A percentile compares a stretch with the other conserved stretches of the same genome.
phyloP scores from a whole-genome alignment of 1,140 invertebrate species.

The Planococcus citri region DNA sequence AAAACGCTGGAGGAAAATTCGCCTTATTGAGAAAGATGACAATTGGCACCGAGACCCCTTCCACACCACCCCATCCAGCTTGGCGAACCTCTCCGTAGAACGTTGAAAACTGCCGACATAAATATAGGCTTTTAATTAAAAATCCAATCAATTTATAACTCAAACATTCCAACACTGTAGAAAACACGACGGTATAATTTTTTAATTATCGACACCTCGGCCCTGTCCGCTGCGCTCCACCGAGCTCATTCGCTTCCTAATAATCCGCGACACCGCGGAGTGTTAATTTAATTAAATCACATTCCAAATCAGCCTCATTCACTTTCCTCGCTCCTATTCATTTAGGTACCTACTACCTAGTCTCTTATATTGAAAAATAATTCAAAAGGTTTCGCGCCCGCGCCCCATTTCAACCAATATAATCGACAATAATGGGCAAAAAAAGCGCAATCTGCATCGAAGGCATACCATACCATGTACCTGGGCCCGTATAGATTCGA shows the following conservation, averaged over 20 bases:
- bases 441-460: too few relatives aligned
- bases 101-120: not conserved
- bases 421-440: too few relatives aligned
- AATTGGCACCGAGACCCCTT: too few relatives aligned
- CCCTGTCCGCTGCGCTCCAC: too few relatives aligned
- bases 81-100: too few relatives aligned
- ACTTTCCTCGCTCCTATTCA: not conserved
- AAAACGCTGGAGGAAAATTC: too few relatives aligned
- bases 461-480: too few relatives aligned
- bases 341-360: too few relatives aligned
- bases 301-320: not conserved
- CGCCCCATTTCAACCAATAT: too few relatives aligned
- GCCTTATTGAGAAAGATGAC: too few relatives aligned
- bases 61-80: too few relatives aligned
- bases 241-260: not conserved
- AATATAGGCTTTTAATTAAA: conserved; percentile 3
- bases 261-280: not conserved
- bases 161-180: not conserved
- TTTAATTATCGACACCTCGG: not conserved
- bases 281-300: not conserved
- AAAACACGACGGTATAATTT: not conserved
- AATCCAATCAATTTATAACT: not conserved
- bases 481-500: too few relatives aligned
- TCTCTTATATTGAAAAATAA: not conserved
- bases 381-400: not conserved